phyloP scores from a whole-genome alignment of 2,888 invertebrate genomes.

The Gari tellinella region DNA sequence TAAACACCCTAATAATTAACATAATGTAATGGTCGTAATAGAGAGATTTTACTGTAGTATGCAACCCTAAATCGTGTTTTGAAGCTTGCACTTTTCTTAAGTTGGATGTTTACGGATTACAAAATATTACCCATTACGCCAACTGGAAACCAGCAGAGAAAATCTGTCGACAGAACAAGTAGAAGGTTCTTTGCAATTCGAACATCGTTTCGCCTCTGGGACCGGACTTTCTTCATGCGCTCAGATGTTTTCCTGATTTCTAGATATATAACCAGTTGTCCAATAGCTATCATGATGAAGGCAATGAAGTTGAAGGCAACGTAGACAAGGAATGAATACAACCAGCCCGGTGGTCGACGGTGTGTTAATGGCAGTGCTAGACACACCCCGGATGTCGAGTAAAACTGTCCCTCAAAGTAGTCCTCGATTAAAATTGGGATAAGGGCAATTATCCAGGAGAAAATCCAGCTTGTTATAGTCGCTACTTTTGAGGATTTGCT shows the following conservation, averaged over 20 bases:
- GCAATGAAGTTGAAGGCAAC: slow-evolving; percentile 82
- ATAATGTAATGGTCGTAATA: too few species aligned
- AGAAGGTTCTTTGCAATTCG: slow-evolving; percentile 23
- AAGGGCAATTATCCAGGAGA: slow-evolving; percentile 69
- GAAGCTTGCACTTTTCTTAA: too few species aligned
- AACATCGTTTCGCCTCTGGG: slow-evolving; percentile 17
- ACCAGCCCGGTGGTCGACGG: too few species aligned
- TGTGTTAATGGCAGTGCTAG: slow-evolving; percentile 81
- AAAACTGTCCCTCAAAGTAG: slow-evolving; percentile 80
- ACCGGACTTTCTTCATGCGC: neutral
- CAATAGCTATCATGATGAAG: slow-evolving; percentile 68
- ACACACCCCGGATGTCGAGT: slow-evolving; percentile 78
- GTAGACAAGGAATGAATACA: too few species aligned
- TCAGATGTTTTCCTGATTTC: too few species aligned
- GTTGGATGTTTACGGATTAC: neutral
- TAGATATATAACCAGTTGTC: too few species aligned
- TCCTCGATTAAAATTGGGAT: slow-evolving; percentile 75
- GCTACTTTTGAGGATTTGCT: slow-evolving; percentile 57
- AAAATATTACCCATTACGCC: slow-evolving; percentile 34
- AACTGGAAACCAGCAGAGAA: slow-evolving; percentile 78
- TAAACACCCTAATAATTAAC: too few species aligned
- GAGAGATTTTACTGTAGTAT: too few species aligned
- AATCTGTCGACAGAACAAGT: slow-evolving; percentile 30
- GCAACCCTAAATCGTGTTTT: too few species aligned
- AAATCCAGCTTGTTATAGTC: slow-evolving; percentile 70